These are phyloP conservation scores for Andrena haemorrhoa DNA, from an alignment of 2,888 invertebrate genomes.

Conservation along the genomic window DNA sequence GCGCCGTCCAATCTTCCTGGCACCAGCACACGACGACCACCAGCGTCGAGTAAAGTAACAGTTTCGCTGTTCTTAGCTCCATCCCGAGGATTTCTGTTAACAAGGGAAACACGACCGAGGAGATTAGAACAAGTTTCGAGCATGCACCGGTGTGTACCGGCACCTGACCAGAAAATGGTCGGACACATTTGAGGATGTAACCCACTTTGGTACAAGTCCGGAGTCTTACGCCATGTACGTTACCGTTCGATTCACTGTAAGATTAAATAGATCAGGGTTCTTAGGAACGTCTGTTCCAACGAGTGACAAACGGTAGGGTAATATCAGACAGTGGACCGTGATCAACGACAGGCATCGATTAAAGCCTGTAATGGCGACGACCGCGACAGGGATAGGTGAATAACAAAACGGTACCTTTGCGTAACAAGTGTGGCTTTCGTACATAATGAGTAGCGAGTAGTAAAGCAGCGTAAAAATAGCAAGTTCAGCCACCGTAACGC, in stretches of 20 bases:
- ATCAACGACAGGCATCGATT: too few species aligned
- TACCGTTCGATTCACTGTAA: not conserved
- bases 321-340: too few species aligned
- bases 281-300: too few species aligned
- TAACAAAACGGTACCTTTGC: not conserved
- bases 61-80: slow-evolving; percentile 71
- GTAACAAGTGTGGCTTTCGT: not conserved
- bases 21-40: slow-evolving; percentile 83
- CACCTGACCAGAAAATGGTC: not conserved
- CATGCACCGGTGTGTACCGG: not conserved
- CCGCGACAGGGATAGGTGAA: not conserved
- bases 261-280: not conserved
- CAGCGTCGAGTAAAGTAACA: slow-evolving; percentile 76
- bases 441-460: not conserved
- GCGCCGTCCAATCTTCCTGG: slow-evolving; percentile 85
- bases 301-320: too few species aligned
- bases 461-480: not conserved
- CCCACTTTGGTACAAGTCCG: not conserved
- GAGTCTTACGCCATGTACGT: too few species aligned
- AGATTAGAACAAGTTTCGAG: slow-evolving; percentile 43
- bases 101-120: slow-evolving; percentile 51
- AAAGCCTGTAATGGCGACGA: too few species aligned
- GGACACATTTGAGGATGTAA: slow-evolving; percentile 3
- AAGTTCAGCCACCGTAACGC: not conserved
- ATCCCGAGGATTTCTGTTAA: slow-evolving; percentile 74